Evolutionary conservation across 2,113 vertebrate species (phyloP).

Genomic region (Takifugu flavidus): DNA sequence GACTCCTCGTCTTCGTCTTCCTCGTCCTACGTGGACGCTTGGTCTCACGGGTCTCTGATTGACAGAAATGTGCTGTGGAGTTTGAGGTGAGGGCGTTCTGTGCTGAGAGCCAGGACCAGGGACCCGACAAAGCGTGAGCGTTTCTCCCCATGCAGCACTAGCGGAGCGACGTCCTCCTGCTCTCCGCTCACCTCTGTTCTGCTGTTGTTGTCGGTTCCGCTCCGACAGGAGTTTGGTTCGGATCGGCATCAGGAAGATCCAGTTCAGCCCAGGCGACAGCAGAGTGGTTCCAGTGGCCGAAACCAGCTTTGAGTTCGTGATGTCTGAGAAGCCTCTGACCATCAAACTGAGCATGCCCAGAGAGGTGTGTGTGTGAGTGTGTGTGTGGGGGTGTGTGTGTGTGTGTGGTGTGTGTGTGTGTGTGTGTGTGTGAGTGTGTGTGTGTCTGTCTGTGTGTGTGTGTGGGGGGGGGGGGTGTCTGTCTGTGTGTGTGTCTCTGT

Average conservation of each 20-base stretch:
- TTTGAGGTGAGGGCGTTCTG: constrained; percentile 92
- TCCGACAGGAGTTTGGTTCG: constrained; percentile 80
- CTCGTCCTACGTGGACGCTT: too few species aligned
- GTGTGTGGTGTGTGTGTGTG: too few species aligned
- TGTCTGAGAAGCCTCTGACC: constrained; percentile 87
- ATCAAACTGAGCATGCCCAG: constrained; percentile 82
- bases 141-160: too few species aligned
- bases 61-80: constrained; percentile 87
- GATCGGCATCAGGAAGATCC: constrained; percentile 89
- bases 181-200: neutral
- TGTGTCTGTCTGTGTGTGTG: too few species aligned
- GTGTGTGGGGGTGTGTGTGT: too few species aligned
- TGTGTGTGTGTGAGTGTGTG: too few species aligned
- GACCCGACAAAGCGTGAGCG: constrained; percentile 81
- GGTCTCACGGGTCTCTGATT: neutral
- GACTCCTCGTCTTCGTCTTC: too few species aligned
- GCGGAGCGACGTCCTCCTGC: neutral
- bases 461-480: neutral
- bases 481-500: too few species aligned
- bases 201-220: neutral
- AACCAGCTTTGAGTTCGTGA: constrained; percentile 88
- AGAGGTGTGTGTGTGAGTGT: too few species aligned
- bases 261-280: constrained; percentile 76
- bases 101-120: constrained; percentile 79
- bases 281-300: constrained; percentile 75